Evolutionary conservation across 2,888 invertebrate genomes (phyloP).

Genomic region (Chaetoderma sp.): DNA sequence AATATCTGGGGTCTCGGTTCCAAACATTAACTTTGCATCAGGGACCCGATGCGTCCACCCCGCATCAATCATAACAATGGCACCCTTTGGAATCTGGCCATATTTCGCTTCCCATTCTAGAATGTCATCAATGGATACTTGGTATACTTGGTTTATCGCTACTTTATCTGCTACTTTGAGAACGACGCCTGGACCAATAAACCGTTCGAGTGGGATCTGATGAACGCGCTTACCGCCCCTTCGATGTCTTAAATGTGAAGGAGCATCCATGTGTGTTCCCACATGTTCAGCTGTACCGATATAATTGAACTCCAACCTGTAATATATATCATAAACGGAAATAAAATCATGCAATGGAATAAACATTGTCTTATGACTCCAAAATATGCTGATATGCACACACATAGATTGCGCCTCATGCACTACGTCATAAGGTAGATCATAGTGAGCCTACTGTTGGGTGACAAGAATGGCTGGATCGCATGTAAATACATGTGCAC

Average conservation of each 20-base stretch:
- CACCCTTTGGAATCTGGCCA: constrained; percentile 19
- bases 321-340: too few species aligned
- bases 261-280: constrained; percentile 25
- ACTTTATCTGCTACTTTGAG: constrained; percentile 20
- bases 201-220: constrained; percentile 20
- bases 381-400: too few species aligned
- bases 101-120: constrained; percentile 19
- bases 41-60: constrained; percentile 2
- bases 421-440: too few species aligned
- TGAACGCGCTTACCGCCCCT: not conserved
- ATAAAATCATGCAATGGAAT: too few species aligned
- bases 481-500: too few species aligned
- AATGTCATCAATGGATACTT: constrained; percentile 16
- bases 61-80: constrained; percentile 27
- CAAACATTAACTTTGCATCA: not conserved
- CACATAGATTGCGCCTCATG: too few species aligned
- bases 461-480: too few species aligned
- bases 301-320: too few species aligned
- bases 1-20: not conserved
- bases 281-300: constrained; percentile 20
- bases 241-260: constrained; percentile 1
- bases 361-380: too few species aligned
- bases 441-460: too few species aligned
- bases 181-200: constrained; percentile 25
- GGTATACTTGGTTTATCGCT: constrained; percentile 12